phyloP scores from a whole-genome alignment of 2,113 vertebrate species.

The Clarias macrocephalus region DNA sequence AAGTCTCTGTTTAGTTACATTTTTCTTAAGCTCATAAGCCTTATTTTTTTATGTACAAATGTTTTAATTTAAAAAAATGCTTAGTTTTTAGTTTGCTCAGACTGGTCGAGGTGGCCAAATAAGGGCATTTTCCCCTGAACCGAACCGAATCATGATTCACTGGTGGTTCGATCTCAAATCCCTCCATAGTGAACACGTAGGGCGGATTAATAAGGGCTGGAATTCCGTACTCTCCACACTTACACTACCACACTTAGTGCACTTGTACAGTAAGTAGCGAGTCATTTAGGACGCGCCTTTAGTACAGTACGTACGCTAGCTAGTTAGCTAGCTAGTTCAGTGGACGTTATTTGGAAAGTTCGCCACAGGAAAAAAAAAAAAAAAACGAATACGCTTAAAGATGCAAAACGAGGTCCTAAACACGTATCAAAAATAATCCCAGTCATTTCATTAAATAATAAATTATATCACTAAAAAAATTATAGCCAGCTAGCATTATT shows the following conservation, averaged over 20 bases:
- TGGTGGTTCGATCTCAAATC: not conserved
- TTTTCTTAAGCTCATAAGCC: not conserved
- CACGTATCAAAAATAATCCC: not conserved
- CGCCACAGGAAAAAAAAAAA: not conserved
- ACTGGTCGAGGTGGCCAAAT: not conserved
- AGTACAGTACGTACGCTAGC: not conserved
- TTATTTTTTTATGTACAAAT: not conserved
- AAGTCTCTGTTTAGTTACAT: not conserved
- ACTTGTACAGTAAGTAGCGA: not conserved
- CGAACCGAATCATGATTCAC: not conserved
- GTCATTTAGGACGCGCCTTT: not conserved
- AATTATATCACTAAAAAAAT: not conserved
- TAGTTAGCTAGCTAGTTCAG: no score
- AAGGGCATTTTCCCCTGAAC: slow-evolving; percentile 25
- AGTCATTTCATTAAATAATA: not conserved
- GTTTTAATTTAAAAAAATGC: not conserved
- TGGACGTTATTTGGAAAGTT: not conserved
- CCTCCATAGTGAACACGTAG: not conserved
- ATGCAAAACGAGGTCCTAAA: not conserved
- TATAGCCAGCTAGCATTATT: not conserved
- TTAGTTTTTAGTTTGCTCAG: not conserved
- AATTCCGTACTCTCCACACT: not conserved
- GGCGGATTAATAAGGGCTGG: no score
- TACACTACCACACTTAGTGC: not conserved
- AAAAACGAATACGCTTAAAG: not conserved